Evolutionary conservation across 2,113 vertebrate genomes (phyloP).

Genomic region (Narcine bancroftii): DNA sequence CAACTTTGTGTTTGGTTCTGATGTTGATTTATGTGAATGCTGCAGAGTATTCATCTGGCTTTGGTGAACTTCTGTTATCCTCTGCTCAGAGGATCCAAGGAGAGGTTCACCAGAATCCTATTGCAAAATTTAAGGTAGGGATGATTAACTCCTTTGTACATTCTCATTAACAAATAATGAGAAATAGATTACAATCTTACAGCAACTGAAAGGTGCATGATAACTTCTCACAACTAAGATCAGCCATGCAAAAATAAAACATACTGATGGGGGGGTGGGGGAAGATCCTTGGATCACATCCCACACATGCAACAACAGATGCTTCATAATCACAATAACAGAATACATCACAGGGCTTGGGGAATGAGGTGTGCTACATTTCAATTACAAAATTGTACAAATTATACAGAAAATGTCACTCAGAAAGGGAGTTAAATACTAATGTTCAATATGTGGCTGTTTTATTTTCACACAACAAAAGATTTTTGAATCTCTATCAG

Average conservation of each 20-base stretch:
- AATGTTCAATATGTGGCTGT: not conserved
- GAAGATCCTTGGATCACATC: not conserved
- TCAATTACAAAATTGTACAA: not conserved
- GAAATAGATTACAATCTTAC: not conserved
- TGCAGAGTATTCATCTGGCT: constrained; percentile 28
- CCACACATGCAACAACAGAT: not conserved
- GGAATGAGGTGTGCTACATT: too few relatives aligned
- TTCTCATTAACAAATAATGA: not conserved
- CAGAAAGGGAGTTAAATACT: not conserved
- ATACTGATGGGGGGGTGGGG: too few relatives aligned
- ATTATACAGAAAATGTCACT: not conserved
- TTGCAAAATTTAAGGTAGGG: not conserved
- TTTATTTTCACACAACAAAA: not conserved
- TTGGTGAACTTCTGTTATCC: not conserved
- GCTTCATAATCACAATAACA: not conserved
- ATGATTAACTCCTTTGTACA: not conserved
- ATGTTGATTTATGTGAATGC: constrained; percentile 44
- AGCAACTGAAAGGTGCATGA: not conserved
- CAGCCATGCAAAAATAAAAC: not conserved
- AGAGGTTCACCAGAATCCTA: not conserved
- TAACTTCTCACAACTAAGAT: not conserved
- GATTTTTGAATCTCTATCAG: not conserved
- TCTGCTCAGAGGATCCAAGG: constrained; percentile 2
- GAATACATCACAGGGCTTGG: too few relatives aligned
- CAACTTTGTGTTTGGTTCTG: constrained; percentile 41